phyloP scores from a whole-genome alignment of 2,113 vertebrate species.

The Sitta europaea region DNA sequence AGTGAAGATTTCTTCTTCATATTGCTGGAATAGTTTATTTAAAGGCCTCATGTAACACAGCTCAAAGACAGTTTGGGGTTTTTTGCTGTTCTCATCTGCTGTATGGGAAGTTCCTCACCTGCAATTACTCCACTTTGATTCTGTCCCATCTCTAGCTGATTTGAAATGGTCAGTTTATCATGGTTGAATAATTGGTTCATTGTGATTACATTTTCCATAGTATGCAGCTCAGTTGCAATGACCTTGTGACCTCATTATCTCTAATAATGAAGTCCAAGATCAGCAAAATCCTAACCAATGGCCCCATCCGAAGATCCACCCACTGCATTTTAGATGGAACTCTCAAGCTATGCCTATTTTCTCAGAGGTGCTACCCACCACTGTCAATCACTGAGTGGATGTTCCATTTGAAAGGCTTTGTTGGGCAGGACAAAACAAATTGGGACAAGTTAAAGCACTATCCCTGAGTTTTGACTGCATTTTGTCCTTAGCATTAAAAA shows the following conservation, averaged over 20 bases:
- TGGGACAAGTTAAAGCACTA: not conserved
- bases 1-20: not conserved
- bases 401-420: not conserved
- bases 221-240: not conserved
- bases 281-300: not conserved
- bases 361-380: not conserved
- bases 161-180: not conserved
- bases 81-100: not conserved
- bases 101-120: not conserved
- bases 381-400: not conserved
- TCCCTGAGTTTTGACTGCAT: not conserved
- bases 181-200: not conserved
- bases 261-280: not conserved
- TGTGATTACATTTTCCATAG: slow-evolving; percentile 21
- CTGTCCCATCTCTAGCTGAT: not conserved
- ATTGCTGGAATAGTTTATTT: not conserved
- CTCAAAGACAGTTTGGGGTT: not conserved
- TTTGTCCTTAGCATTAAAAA: not conserved
- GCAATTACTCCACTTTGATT: not conserved
- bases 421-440: not conserved
- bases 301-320: not conserved
- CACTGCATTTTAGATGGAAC: not conserved
- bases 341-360: not conserved
- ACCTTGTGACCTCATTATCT: slow-evolving; percentile 1
- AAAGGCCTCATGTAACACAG: not conserved